A percentile compares a stretch with the other conserved stretches of the same genome.
phyloP scores from a whole-genome alignment of 2,797 vertebrate species.

The Lemur catta region DNA sequence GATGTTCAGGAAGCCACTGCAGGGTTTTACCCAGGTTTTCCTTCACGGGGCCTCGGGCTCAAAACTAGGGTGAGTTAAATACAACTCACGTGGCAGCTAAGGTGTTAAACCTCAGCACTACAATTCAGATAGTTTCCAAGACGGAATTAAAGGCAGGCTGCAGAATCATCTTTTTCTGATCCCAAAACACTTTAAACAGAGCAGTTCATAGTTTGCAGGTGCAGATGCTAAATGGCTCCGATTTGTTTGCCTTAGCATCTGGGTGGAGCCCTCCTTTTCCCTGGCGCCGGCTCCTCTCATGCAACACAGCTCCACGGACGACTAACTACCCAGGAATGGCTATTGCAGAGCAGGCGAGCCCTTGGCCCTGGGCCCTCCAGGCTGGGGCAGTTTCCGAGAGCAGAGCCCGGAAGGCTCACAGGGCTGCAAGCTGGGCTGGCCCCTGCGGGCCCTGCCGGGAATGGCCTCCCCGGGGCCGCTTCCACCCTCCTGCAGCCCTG shows the following conservation, averaged over 20 bases:
- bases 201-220: neutral
- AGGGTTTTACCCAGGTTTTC: no score
- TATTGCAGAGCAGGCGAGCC: neutral
- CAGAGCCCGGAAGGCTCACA: neutral
- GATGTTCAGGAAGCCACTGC: no score
- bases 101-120: neutral
- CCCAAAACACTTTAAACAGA: neutral
- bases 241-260: neutral
- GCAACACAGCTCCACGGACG: neutral
- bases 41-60: no score
- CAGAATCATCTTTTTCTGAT: constrained; percentile 25
- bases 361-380: neutral
- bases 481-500: neutral
- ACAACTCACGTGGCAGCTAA: no score
- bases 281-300: neutral
- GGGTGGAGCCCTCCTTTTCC: neutral
- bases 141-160: neutral
- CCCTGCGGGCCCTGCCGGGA: neutral
- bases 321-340: neutral
- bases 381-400: neutral
- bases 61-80: no score
- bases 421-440: neutral
- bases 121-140: neutral
- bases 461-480: neutral
- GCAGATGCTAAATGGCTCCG: neutral